Base-by-base conservation (phyloP, 2,113 vertebrate species). In the Cyanistes caeruleus region DNA sequence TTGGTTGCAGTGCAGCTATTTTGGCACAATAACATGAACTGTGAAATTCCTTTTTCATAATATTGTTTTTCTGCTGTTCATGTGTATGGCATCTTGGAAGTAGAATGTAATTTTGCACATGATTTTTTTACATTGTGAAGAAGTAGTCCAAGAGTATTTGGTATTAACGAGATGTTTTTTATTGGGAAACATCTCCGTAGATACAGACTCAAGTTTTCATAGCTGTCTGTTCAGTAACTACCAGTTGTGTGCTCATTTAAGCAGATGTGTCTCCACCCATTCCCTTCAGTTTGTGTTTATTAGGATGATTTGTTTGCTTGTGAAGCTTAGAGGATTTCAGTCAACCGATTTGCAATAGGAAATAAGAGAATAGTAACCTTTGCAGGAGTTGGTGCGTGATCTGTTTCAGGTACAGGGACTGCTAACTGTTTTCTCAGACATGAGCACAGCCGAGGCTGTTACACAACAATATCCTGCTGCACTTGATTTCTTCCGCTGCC, bases 121-220 rank as follows among this genome's bases (percentile, higher is more conserved):
- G 68, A 74, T 93, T 68, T 89, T 39, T 87, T 97, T 90, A 81
- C 76, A 6, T 72, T 58, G 69, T 22, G 28, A 73, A 87, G 48
- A 79, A 91, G 84, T 15, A 33, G 28, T 95, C 96, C 95, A 95
- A 87, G 81, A 93, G 20, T 82, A 75, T 92, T 90, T 89, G 74
- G 44, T 95, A 65, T 84, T 84, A 95, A 55, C 77, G 76, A 94
- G 65, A 82, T 82, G 49, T 39, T 94, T 92, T 90, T 89, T 94
- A 93, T 89, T 96, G 62, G 65, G 33, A 97, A 96, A 93, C 87
- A 83, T 92, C 87, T 85, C 84, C 6, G 5, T 93, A 79, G 89
- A 84, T 68, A 80, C 43, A 72, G 73, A 60, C 74, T 75, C 80
- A 77, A 81, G 41, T 89, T 95, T 92, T 92, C 33, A 55, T 87